Conservation (phyloP, 2,888 invertebrate species). For the Eurois occulta region DNA sequence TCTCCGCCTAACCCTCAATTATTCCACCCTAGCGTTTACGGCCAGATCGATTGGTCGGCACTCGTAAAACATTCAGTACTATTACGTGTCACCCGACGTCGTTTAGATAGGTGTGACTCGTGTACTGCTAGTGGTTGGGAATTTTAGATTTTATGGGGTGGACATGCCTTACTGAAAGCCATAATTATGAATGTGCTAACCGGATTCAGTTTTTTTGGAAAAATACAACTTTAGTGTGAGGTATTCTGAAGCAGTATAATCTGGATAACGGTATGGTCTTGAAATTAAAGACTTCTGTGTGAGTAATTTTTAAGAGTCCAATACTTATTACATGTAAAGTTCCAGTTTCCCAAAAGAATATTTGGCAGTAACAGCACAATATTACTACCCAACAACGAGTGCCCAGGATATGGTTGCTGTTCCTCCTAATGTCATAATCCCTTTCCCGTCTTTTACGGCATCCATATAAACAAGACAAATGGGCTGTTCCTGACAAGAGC, state of each 20-base stretch:
- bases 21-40: conserved; percentile 53
- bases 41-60: conserved; percentile 46
- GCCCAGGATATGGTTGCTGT: no score
- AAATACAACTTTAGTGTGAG: neutral
- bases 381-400: neutral
- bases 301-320: no score
- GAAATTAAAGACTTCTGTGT: neutral
- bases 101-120: conserved; percentile 51
- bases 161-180: no score
- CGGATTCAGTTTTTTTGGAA: neutral
- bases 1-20: conserved; percentile 41
- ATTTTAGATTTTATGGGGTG: conserved; percentile 23
- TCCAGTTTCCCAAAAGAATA: neutral
- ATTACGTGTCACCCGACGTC: conserved; percentile 58
- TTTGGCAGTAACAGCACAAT: neutral
- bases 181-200: no score
- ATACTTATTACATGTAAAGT: neutral
- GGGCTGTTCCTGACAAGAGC: conserved; percentile 3
- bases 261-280: neutral
- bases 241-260: neutral
- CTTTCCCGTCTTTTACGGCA: conserved; percentile 7
- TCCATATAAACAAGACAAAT: conserved; percentile 18
- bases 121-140: conserved; percentile 6
- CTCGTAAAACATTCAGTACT: conserved; percentile 68
- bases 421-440: neutral